phyloP scores from a whole-genome alignment of 2,113 vertebrate species.

The Morone chrysops region DNA sequence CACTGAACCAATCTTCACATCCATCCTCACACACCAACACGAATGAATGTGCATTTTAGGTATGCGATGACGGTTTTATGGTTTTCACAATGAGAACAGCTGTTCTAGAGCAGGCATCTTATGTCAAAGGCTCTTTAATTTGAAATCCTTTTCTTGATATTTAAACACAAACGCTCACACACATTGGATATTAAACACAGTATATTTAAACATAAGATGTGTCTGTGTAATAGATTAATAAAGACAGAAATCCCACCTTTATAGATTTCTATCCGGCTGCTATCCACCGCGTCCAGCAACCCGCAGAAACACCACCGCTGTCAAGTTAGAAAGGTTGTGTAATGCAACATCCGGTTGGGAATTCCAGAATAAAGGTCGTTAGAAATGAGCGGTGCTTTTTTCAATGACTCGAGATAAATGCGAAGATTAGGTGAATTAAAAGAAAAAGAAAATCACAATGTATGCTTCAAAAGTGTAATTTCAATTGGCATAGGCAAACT shows the following conservation, averaged over 20 bases:
- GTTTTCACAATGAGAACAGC: slow-evolving; percentile 61
- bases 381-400: not conserved
- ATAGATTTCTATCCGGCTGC: slow-evolving; percentile 74
- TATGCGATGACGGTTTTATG: slow-evolving; percentile 4
- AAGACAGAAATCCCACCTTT: slow-evolving; percentile 74
- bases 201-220: not conserved
- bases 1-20: slow-evolving; percentile 22
- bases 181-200: accelerated
- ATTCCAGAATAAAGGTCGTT: slow-evolving; percentile 58
- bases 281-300: slow-evolving; percentile 80
- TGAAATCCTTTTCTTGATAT: not conserved
- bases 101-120: slow-evolving; percentile 54
- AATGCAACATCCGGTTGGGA: not conserved
- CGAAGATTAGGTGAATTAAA: not conserved
- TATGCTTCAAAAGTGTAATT: not conserved
- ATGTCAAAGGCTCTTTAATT: slow-evolving; percentile 39
- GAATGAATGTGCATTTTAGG: not conserved
- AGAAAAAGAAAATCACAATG: not conserved
- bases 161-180: not conserved
- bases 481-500: not conserved
- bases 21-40: slow-evolving; percentile 35
- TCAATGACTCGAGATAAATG: not conserved
- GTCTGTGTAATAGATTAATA: not conserved
- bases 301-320: slow-evolving; percentile 73
- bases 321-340: slow-evolving; percentile 15